Evolutionary conservation across 2,113 vertebrate species (phyloP), one percentile per base, ranked within the genome.

Genomic region (Erpornis zantholeuca): DNA sequence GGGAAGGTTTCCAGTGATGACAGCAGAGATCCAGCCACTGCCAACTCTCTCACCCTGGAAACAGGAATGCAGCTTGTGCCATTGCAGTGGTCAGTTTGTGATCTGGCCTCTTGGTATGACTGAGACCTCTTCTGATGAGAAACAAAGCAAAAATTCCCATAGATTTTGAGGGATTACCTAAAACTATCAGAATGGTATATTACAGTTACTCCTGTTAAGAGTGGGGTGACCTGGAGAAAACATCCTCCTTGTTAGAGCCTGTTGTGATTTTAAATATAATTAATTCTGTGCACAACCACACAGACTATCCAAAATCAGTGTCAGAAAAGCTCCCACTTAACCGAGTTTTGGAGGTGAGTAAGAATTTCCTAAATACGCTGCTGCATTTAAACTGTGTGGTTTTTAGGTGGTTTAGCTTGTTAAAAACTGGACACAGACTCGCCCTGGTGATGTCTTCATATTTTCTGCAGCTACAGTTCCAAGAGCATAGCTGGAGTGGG

Each of bases 1-100:
- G 64, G 68, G 82, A 90, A 70, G 66, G 49, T 66, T 94, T 96
- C 80, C 90, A 97, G 86, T 38, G 79, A 76, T 91, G 90, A 81
- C 92, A 96, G 54, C 79, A 92, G 75, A 94, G 49, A 86, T 71
- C 88, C 76, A 88, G 82, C 49, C 38, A 27, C 72, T 93, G 92
- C 71, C 82, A 96, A 2, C 47, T 47, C 33, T 85, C 60, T 82
- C 80, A 78, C 79, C 40, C 64, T 88, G 84, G 50, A 95, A 94
- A 82, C 23, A 65, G 71, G 42, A 86, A 72, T 57, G 63, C 52
- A 87, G 70, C 13, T 84, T 91, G 29, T 77, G 66, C 73, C 91
- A 24, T 86, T 47, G 45, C 49, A 77, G 75, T 63, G 49, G n/a
- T 56, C 59, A 57, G 73, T 72, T 47, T 87, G 12, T 72, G 50